Evolutionary conservation across 1,140 invertebrate genomes (phyloP).

Genomic region (Sarcophaga bullata): DNA sequence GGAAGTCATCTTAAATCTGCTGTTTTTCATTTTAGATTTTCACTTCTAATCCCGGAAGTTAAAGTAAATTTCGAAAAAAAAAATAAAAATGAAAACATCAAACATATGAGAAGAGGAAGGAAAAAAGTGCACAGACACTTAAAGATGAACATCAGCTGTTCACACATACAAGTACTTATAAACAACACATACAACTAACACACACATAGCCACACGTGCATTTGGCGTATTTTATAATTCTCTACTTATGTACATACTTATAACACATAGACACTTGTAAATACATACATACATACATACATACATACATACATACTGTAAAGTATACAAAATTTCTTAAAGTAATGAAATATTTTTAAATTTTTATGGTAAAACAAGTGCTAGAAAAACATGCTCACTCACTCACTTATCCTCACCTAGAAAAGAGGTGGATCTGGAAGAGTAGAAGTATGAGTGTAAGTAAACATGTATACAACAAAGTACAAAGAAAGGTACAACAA

Average conservation of each 20-base stretch:
- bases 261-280: neutral
- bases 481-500: constrained; percentile 8
- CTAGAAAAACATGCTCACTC: constrained; percentile 22
- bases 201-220: neutral
- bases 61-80: neutral
- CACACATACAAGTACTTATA: constrained; percentile 14
- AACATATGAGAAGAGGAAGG: neutral
- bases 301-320: neutral
- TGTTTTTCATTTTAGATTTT: neutral
- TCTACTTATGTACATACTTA: too few species aligned
- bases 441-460: too few species aligned
- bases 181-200: neutral
- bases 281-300: neutral
- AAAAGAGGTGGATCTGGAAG: neutral
- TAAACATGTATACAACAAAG: neutral
- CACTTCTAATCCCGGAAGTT: constrained; percentile 7
- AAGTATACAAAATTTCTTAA: neutral
- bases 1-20: neutral
- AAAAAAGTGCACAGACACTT: neutral
- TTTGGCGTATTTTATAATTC: too few species aligned
- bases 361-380: constrained; percentile 33
- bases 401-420: constrained; percentile 1
- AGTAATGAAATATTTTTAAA: constrained; percentile 28
- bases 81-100: too few species aligned
- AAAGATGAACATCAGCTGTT: constrained; percentile 4